Evolutionary conservation across 92 coral and sea anemone genomes (phyloP).

Genomic region (Nematostella vectensis): DNA sequence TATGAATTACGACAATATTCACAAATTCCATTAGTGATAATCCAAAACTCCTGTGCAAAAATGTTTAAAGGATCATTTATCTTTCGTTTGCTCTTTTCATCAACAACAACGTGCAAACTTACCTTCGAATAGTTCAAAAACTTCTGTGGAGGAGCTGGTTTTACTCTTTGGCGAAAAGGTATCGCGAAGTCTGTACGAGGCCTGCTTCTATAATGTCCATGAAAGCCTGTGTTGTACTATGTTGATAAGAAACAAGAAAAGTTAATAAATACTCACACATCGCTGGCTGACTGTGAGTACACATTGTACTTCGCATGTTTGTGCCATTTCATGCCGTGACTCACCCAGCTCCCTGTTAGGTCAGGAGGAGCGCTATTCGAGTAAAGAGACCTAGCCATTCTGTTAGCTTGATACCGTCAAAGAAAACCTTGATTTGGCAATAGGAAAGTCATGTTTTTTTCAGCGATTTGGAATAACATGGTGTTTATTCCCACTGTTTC

Average conservation of each 20-base stretch:
- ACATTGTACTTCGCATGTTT: background rate
- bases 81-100: too few species aligned
- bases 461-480: background rate
- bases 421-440: background rate
- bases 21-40: background rate
- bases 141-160: conserved; percentile 83
- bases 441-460: background rate
- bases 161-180: conserved; percentile 94
- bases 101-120: too few species aligned
- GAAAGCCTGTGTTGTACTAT: conserved; percentile 88
- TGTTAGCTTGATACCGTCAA: background rate
- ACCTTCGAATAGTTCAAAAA: conserved; percentile 73
- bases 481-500: conserved; percentile 41
- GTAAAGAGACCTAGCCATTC: conserved; percentile 12
- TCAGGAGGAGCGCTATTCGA: conserved; percentile 14
- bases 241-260: conserved; percentile 5
- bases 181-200: conserved; percentile 78
- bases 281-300: background rate
- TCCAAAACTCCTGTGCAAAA: too few species aligned
- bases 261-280: background rate
- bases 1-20: too few species aligned
- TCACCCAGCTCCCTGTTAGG: conserved; percentile 58
- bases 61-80: too few species aligned
- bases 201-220: conserved; percentile 92
- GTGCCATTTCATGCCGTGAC: background rate